Conservation (phyloP, 2,888 invertebrate genomes). For the Parnassius apollo region DNA sequence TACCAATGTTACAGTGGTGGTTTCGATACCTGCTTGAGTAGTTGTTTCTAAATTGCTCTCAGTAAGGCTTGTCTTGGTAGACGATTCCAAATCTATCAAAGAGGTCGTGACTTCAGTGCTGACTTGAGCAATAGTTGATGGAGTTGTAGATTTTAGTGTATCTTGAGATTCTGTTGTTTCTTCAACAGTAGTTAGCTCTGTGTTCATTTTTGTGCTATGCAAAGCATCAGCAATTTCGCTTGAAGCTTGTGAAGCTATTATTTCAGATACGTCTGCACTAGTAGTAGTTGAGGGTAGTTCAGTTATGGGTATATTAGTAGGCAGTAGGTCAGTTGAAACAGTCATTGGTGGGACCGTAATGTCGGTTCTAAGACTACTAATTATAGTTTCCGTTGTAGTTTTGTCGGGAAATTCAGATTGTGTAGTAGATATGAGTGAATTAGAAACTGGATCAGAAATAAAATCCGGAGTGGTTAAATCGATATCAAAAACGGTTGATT, state of each 20-base stretch:
- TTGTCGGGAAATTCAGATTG: conserved; percentile 3
- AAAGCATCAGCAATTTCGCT: conserved; percentile 34
- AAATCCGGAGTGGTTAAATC: conserved; percentile 6
- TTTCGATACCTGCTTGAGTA: conserved; percentile 41
- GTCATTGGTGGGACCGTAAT: conserved; percentile 9
- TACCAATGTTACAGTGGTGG: conserved; percentile 36
- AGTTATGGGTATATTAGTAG: conserved; percentile 30
- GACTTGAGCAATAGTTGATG: conserved; percentile 37
- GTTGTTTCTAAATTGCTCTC: conserved; percentile 43
- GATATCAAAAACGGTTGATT: conserved; percentile 35
- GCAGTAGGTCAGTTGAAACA: conserved; percentile 16
- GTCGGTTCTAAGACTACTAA: conserved; percentile 7
- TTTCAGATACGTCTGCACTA: conserved; percentile 27
- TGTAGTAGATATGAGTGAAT: background rate
- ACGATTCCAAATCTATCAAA: conserved; percentile 32
- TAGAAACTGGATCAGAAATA: background rate
- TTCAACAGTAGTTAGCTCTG: conserved; percentile 30
- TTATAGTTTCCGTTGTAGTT: conserved; percentile 12
- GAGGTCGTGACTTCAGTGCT: conserved; percentile 41
- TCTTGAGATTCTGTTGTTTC: conserved; percentile 20
- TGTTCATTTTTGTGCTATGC: conserved; percentile 27
- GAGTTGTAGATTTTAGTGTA: conserved; percentile 15
- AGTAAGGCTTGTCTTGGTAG: conserved; percentile 33
- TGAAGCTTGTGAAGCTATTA: conserved; percentile 30
- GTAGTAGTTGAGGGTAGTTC: conserved; percentile 29